These are phyloP conservation scores for Scopus umbretta DNA, from an alignment of 2,113 vertebrate genomes.

Conservation along the genomic window DNA sequence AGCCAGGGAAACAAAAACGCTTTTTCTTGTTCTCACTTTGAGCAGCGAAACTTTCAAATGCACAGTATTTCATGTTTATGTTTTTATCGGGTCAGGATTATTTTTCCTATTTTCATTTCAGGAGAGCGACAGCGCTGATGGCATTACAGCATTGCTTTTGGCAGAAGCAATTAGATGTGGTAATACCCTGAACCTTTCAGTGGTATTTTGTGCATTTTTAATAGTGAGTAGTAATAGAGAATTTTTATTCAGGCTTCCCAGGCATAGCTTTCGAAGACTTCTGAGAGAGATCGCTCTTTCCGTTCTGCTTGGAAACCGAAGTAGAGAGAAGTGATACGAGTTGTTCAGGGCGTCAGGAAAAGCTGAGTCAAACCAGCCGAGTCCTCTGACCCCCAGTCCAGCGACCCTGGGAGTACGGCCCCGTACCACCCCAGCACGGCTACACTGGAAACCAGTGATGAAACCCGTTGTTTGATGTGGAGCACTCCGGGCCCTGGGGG, in stretches of 20 bases:
- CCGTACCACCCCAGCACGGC: not conserved
- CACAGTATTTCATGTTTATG: not conserved
- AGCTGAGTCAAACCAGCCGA: not conserved
- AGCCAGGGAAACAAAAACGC: not conserved
- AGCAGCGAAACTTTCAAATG: not conserved
- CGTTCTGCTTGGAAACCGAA: not conserved
- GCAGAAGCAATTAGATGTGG: not conserved
- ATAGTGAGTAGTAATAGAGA: not conserved
- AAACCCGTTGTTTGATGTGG: not conserved
- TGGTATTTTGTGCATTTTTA: not conserved
- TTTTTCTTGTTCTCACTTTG: not conserved
- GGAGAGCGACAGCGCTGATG: not conserved
- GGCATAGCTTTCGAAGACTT: not conserved
- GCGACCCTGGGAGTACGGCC: not conserved
- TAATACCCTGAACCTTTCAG: not conserved
- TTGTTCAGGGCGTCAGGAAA: not conserved
- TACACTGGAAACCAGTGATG: not conserved
- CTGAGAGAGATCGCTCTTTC: not conserved
- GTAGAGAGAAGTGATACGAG: rapidly evolving
- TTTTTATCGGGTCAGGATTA: not conserved
- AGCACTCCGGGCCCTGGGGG: not conserved
- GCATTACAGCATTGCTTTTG: not conserved
- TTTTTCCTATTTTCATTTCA: not conserved
- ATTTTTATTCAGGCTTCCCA: not conserved
- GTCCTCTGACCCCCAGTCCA: not conserved